phyloP scores from a whole-genome alignment of 2,797 vertebrate genomes.

The Odontamblyopus lacepedii region DNA sequence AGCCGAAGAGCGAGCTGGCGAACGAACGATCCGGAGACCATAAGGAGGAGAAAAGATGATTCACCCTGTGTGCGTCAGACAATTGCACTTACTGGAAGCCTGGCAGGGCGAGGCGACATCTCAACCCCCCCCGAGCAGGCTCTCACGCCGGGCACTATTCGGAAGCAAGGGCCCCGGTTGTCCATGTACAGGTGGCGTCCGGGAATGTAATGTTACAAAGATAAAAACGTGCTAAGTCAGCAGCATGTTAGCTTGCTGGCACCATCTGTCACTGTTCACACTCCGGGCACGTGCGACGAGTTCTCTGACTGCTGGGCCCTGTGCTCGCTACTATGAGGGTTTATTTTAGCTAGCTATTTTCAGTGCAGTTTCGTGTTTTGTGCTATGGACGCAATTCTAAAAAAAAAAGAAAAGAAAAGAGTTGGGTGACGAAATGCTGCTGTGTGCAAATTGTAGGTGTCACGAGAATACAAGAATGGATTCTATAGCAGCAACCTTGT shows the following conservation, averaged over 20 bases:
- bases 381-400: neutral
- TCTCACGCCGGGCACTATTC: conserved; percentile 32
- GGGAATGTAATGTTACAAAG: conserved; percentile 47
- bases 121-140: conserved; percentile 45
- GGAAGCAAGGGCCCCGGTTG: neutral
- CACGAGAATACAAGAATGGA: neutral
- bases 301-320: neutral
- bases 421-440: too few species aligned
- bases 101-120: conserved; percentile 56
- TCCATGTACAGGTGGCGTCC: conserved; percentile 17
- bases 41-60: conserved; percentile 59
- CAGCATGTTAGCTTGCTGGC: conserved; percentile 26
- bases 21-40: conserved; percentile 15
- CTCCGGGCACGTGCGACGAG: neutral
- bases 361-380: neutral
- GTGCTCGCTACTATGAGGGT: neutral
- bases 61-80: conserved; percentile 70
- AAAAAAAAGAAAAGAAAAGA: neutral
- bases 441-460: neutral
- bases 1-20: neutral
- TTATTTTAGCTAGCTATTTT: neutral
- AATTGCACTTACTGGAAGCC: conserved; percentile 66
- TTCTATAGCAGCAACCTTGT: neutral
- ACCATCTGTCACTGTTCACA: conserved; percentile 22
- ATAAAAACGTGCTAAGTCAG: conserved; percentile 60